Conservation (phyloP, 2,888 invertebrate species). For the Amblyjoppa proteus region DNA sequence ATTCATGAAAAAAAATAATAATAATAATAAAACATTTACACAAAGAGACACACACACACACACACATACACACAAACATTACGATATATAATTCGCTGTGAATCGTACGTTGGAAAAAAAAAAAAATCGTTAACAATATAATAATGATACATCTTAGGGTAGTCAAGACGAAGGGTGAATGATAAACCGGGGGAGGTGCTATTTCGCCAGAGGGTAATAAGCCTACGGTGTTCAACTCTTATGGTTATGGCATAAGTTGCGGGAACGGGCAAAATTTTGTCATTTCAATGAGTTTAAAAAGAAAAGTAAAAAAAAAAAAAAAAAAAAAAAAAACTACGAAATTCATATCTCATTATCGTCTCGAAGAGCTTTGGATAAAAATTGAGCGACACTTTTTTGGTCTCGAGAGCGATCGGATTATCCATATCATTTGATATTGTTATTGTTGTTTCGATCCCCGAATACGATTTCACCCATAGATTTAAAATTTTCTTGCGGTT, state of each 20-base stretch:
- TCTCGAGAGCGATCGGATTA: no score
- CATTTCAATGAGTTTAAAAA: neutral
- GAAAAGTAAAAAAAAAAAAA: neutral
- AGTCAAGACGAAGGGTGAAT: slow-evolving; percentile 33
- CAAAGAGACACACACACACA: slow-evolving; percentile 9
- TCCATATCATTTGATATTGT: no score
- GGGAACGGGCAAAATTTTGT: slow-evolving; percentile 44
- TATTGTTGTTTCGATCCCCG: no score
- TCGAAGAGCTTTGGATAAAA: neutral
- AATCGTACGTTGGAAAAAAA: slow-evolving; percentile 60
- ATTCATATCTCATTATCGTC: neutral
- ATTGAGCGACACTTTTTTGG: no score
- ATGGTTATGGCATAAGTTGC: slow-evolving; percentile 16
- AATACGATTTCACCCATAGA: no score
- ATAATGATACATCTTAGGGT: slow-evolving; percentile 57
- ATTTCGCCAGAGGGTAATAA: slow-evolving; percentile 51
- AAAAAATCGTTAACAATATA: slow-evolving; percentile 55
- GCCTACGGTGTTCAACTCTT: slow-evolving; percentile 49
- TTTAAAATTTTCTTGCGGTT: no score
- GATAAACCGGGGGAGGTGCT: slow-evolving; percentile 34
- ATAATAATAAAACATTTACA: neutral
- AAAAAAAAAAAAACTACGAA: neutral
- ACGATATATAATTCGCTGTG: slow-evolving; percentile 62
- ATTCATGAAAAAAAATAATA: neutral
- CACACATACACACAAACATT: slow-evolving; percentile 30